A percentile compares a stretch with the other conserved stretches of the same genome.
Conservation (phyloP, 2,888 invertebrate genomes). For the Pyrocoelia pectoralis region DNA sequence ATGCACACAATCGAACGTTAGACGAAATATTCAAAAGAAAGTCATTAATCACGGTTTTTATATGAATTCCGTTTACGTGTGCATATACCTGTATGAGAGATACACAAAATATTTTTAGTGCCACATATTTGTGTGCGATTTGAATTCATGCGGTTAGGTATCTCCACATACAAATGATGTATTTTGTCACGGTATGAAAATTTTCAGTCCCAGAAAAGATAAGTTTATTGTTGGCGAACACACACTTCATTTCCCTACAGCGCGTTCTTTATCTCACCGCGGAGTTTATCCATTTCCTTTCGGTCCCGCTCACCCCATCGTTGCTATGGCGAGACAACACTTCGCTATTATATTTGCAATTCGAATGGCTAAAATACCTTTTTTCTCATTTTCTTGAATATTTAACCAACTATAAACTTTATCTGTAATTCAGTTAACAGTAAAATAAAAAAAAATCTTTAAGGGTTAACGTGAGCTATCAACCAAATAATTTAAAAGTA, state of each 20-base stretch:
- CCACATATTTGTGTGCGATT: conserved; percentile 49
- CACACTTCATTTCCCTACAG: conserved; percentile 59
- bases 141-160: conserved; percentile 56
- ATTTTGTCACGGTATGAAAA: conserved; percentile 55
- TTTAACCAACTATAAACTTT: conserved; percentile 24
- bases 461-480: conserved; percentile 5
- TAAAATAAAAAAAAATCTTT: not conserved
- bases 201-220: conserved; percentile 59
- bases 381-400: conserved; percentile 28
- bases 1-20: conserved; percentile 49
- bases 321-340: conserved; percentile 48
- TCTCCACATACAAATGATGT: conserved; percentile 60
- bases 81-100: conserved; percentile 42
- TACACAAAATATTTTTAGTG: conserved; percentile 39
- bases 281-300: conserved; percentile 59
- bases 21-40: conserved; percentile 42
- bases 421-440: conserved; percentile 13
- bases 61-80: conserved; percentile 45
- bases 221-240: conserved; percentile 60
- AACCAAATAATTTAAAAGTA: not conserved
- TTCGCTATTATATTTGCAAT: conserved; percentile 55
- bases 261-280: conserved; percentile 58
- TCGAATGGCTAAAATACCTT: conserved; percentile 49
- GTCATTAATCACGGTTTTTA: conserved; percentile 52
- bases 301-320: conserved; percentile 47